Conservation (phyloP, 2,797 vertebrate species). For the Parauchenoglanis ngamensis region DNA sequence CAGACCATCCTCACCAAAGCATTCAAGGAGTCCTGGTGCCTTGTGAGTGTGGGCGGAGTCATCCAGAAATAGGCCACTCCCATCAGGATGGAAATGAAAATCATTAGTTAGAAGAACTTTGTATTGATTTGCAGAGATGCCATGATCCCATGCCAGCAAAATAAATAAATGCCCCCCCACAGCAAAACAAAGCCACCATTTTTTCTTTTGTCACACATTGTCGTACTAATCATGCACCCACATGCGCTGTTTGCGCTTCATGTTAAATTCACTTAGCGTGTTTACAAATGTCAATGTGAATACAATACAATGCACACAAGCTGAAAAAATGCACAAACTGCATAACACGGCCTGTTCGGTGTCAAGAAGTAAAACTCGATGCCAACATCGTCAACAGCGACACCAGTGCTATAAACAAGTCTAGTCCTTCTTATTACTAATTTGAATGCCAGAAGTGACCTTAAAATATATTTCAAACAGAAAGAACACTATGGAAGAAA, state of each 20-base stretch:
- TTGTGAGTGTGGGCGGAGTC: neutral
- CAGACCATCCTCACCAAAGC: neutral
- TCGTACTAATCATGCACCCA: neutral
- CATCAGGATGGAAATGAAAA: neutral
- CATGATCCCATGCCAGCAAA: neutral
- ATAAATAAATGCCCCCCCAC: neutral
- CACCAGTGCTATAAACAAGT: neutral
- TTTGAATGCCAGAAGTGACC: neutral
- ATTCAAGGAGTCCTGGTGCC: neutral
- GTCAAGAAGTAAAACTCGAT: neutral
- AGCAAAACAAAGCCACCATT: neutral
- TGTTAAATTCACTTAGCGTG: neutral
- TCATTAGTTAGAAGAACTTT: neutral
- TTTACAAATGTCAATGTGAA: neutral
- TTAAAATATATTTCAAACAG: constrained; percentile 6
- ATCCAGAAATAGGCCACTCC: neutral
- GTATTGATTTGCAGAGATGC: neutral
- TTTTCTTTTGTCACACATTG: neutral
- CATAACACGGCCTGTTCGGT: neutral
- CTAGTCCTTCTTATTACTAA: neutral
- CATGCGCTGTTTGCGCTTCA: neutral
- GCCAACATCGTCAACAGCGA: neutral
- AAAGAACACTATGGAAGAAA: neutral
- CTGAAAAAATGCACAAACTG: neutral
- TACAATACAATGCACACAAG: neutral